Conservation (phyloP, 2,888 invertebrate species). For the Drosophila heteroneura region DNA sequence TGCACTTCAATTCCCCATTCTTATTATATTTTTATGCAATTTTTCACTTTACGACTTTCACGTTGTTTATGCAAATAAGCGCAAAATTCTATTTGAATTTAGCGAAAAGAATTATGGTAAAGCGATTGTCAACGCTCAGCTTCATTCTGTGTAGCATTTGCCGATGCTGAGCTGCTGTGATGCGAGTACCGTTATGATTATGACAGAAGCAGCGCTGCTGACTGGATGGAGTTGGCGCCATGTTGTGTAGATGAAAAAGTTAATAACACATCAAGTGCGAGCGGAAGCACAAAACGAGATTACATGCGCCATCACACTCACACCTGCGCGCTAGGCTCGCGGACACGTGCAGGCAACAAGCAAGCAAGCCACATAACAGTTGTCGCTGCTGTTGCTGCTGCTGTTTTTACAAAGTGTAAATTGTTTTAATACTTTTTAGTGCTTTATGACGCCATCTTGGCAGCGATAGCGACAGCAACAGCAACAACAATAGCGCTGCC, state of each 20-base stretch:
- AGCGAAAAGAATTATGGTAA: conserved; percentile 72
- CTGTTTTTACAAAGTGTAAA: conserved; percentile 83
- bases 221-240: conserved; percentile 45
- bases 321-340: conserved; percentile 2
- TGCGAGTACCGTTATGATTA: conserved; percentile 68
- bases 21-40: conserved; percentile 68
- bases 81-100: conserved; percentile 76
- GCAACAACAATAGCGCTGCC: conserved; percentile 3
- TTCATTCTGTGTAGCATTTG: conserved; percentile 24
- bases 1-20: conserved; percentile 53
- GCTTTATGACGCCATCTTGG: conserved; percentile 76
- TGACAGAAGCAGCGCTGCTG: conserved; percentile 36
- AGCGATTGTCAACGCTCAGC: conserved; percentile 73
- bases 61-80: conserved; percentile 80
- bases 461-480: conserved; percentile 22
- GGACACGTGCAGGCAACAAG: conserved; percentile 68
- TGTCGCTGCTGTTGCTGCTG: conserved; percentile 43
- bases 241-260: conserved; percentile 57
- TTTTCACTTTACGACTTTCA: conserved; percentile 79
- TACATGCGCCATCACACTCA: conserved; percentile 10
- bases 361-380: conserved; percentile 73
- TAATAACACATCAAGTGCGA: conserved; percentile 53
- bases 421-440: conserved; percentile 83
- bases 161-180: conserved; percentile 16
- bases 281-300: conserved; percentile 3